Conservation (phyloP, 2,113 vertebrate species). For the Calidris pygmaea region DNA sequence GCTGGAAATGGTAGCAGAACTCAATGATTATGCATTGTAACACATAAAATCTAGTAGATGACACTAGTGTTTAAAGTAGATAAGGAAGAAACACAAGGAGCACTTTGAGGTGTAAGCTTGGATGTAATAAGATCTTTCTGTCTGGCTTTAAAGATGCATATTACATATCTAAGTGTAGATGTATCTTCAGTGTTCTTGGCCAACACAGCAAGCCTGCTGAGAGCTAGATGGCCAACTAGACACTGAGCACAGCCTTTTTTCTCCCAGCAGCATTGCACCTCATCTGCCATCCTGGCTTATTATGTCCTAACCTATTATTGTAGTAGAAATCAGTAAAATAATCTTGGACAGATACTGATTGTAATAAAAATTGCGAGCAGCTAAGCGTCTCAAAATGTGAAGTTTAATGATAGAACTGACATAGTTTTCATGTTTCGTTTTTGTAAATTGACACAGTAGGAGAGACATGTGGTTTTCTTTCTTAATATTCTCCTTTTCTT, state of each 20-base stretch:
- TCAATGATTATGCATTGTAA: neutral
- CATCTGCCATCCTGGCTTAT: neutral
- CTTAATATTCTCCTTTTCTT: neutral
- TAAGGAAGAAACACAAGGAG: neutral
- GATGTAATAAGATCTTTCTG: neutral
- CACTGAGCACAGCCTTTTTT: neutral
- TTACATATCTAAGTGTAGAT: neutral
- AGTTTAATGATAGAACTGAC: neutral
- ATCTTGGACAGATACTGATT: neutral
- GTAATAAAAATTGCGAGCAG: neutral
- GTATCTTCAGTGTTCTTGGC: neutral
- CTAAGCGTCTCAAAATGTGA: neutral
- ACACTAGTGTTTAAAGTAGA: neutral
- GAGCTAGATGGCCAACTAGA: neutral
- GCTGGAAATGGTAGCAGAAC: neutral
- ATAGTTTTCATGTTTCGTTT: neutral
- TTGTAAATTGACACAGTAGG: neutral
- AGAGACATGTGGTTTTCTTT: neutral
- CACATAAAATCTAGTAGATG: neutral
- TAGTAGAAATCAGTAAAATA: neutral
- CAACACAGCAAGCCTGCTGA: neutral
- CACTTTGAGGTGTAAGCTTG: neutral
- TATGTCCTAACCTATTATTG: neutral
- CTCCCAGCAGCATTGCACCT: neutral
- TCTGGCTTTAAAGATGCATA: neutral